Base-by-base conservation (phyloP, 2,113 vertebrate genomes). In the Oryzias javanicus region DNA sequence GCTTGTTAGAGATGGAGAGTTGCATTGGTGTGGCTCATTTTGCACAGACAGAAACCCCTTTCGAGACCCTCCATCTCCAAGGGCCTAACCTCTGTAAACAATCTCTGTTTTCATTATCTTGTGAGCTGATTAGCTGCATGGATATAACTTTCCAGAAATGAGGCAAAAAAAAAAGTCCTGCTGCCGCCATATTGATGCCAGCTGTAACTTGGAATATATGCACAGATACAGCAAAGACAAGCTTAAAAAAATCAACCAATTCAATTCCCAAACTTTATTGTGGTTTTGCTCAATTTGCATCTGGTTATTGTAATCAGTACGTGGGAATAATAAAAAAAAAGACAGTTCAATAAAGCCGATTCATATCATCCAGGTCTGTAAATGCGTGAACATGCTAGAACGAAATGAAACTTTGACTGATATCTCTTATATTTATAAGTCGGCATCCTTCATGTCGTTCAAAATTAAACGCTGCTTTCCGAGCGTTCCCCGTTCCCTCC, bases 31-130 rank as follows among this genome's bases (percentile, higher is more conserved):
- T 80, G 78, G 67, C 70, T 74, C 20, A 8, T 57, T 76, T 80
- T 79, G 68, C 64, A 69, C 71, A 75, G 72, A 83, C 84, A 76
- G 72, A 87, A 70, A 84, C 78, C 81, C 75, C 78, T 83, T 82
- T 87, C 80, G 82, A 79, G 79, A 78, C 82, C 74, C 85, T 78
- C 80, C 82, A 79, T 85, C 87, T 87, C 84, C 82, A 90, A 87
- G 70, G 79, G 74, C 64, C 71, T 84, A 86, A 90, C 88, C 86
- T 90, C 78, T 83, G 88, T 89, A 91, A 90, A 89, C 85, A 89
- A 90, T 87, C 86, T 87, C 82, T 87, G 86, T 87, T 89, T 88
- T 87, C 87, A 87, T 87, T 89, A 87, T 89, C 89, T 88, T 89
- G 87, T 90, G 88, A 90, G 86, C 84, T 84, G 87, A 89, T 89